Evolutionary conservation across 2,113 vertebrate species (phyloP), one percentile per base, ranked within the genome.

Genomic region (Egretta garzetta): DNA sequence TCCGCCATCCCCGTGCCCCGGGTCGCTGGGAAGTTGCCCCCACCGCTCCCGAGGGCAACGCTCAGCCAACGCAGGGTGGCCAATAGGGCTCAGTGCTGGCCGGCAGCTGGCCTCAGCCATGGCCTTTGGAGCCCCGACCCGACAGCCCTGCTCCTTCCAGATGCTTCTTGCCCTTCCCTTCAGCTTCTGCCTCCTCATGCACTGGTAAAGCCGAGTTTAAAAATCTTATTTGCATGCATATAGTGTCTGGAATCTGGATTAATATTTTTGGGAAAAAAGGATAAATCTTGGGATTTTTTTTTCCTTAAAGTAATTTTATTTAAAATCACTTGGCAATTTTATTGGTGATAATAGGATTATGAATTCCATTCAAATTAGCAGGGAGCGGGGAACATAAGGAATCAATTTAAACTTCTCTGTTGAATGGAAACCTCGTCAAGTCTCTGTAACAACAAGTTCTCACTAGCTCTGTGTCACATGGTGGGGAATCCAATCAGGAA

Each of bases 41-140:
- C 4, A 5, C 24, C 1, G 1, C 30, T 55, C 26, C 37, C 0
- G 1, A 23, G 60, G 41, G 7, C 0, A 4, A 10, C 0, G 17
- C 58, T 55, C 6, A 1, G 33, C 9, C n/a, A n/a, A n/a, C n/a
- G n/a, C n/a, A 2, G 30, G 16, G 14, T 2, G 15, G n/a, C 37
- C 18, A 1, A 10, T 41, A 10, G 33, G 5, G 47, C 62, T 23
- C 1, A 33, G 41, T 35, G 23, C 39, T 14, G 9, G 28, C 28
- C 0, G 4, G 6, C 6, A 3, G 12, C 56, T 8, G 21, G 27
- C 33, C 43, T 22, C 4, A 0, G 19, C 33, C 10, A 0, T 10
- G 33, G 33, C 33, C 59, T 52, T 4, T 28, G 33, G 19, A 45
- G 23, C 33, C 62, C 12, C 22, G 27, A 58, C 43, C 35, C 26